Evolutionary conservation across 1,140 invertebrate species (phyloP).

Genomic region (Drosophila bipectinata): DNA sequence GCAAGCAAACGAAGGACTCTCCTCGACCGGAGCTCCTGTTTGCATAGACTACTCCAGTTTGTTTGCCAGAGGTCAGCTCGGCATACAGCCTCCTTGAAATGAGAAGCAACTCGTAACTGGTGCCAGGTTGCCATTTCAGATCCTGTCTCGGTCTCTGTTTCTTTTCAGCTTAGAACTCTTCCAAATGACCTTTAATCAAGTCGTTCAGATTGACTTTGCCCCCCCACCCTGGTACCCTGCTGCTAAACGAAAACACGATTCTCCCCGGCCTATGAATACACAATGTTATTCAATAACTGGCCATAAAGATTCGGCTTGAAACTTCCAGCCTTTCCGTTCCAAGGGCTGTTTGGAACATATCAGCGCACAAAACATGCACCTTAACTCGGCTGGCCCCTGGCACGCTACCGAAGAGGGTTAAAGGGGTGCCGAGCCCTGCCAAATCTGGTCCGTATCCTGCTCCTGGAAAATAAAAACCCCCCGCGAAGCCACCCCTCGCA

Average conservation of each 20-base stretch:
- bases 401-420: neutral
- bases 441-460: slow-evolving; percentile 76
- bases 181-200: slow-evolving; percentile 19
- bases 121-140: neutral
- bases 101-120: neutral
- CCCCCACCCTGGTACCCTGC: slow-evolving; percentile 3
- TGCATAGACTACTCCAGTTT: slow-evolving; percentile 15
- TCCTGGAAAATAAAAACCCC: slow-evolving; percentile 63
- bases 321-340: slow-evolving; percentile 33
- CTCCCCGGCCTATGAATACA: slow-evolving; percentile 67
- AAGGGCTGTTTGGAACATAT: slow-evolving; percentile 30
- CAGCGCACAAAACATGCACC: slow-evolving; percentile 46
- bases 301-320: slow-evolving; percentile 37
- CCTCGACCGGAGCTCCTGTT: slow-evolving; percentile 26
- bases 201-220: slow-evolving; percentile 14
- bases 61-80: slow-evolving; percentile 19
- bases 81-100: neutral
- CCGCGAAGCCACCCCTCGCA: slow-evolving; percentile 26
- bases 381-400: slow-evolving; percentile 53
- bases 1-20: slow-evolving; percentile 20
- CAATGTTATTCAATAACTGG: slow-evolving; percentile 66
- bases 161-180: neutral
- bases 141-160: neutral
- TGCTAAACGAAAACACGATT: slow-evolving; percentile 18
- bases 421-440: slow-evolving; percentile 60